Conservation (phyloP, 2,113 vertebrate genomes). For the Varanus komodoensis region DNA sequence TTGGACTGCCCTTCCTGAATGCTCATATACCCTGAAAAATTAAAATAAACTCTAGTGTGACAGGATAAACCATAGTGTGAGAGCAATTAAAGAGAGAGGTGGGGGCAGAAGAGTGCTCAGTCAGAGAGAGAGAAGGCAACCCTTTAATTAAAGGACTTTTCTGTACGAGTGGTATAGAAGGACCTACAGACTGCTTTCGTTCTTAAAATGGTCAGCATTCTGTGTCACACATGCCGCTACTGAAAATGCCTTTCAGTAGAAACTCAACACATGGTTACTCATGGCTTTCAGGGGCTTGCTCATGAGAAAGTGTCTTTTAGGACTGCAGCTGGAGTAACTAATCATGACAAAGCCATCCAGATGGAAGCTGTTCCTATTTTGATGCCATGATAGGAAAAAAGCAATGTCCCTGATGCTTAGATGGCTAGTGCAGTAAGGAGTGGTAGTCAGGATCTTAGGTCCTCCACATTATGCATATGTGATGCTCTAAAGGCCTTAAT, state of each 20-base stretch:
- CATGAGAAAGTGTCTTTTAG: too few relatives aligned
- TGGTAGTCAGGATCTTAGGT: background rate
- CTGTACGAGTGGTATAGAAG: slow-evolving; percentile 28
- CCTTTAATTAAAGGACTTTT: slow-evolving; percentile 10
- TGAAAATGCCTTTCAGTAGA: slow-evolving; percentile 6
- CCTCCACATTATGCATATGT: background rate
- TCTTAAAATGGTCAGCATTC: background rate
- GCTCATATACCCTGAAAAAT: background rate
- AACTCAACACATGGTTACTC: background rate
- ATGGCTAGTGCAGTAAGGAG: background rate
- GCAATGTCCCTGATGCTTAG: accelerated
- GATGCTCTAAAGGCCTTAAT: background rate
- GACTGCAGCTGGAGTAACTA: slow-evolving; percentile 44
- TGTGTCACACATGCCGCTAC: slow-evolving; percentile 36
- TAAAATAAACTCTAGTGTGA: slow-evolving; percentile 42
- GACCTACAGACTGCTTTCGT: background rate
- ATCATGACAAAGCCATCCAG: slow-evolving; percentile 36
- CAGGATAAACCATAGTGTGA: slow-evolving; percentile 28
- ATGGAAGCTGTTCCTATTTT: slow-evolving; percentile 7
- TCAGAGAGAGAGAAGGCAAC: background rate
- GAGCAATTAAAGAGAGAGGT: slow-evolving; percentile 46
- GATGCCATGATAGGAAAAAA: background rate
- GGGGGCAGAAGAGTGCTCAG: background rate
- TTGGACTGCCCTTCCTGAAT: slow-evolving; percentile 63
- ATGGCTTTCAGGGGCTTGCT: background rate